Conservation (phyloP, 2,113 vertebrate genomes). For the Anser cygnoides region DNA sequence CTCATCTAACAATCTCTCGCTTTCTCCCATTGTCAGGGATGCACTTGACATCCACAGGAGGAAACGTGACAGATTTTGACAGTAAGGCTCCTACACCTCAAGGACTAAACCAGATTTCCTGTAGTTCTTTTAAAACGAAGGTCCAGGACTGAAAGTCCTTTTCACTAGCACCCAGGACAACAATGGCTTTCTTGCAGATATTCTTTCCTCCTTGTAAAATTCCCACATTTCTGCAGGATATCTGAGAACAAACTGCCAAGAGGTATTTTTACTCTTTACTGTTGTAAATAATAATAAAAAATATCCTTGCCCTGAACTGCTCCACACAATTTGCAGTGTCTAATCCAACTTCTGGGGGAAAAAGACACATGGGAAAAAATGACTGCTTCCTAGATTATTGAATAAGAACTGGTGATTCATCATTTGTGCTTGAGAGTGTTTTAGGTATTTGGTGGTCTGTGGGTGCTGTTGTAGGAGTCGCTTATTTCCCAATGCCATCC, state of each 20-base stretch:
- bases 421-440: neutral
- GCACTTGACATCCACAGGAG: neutral
- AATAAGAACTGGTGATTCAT: neutral
- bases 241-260: neutral
- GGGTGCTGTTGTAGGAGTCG: neutral
- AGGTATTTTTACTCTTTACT: neutral
- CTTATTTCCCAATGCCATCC: neutral
- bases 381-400: neutral
- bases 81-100: neutral
- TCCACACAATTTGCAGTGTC: neutral
- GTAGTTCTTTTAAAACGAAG: neutral
- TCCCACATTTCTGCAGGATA: neutral
- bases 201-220: neutral
- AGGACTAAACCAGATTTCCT: neutral
- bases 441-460: neutral
- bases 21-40: neutral
- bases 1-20: neutral
- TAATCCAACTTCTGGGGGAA: neutral
- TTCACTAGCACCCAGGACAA: neutral
- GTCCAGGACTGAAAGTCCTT: neutral
- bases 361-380: neutral
- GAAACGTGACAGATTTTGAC: neutral
- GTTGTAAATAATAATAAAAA: neutral
- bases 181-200: neutral
- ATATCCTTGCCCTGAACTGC: neutral